Percentiles rank a stretch among this genome's conserved stretches.
phyloP scores from a whole-genome alignment of 2,888 invertebrate genomes.

The Nymphalis c-album region DNA sequence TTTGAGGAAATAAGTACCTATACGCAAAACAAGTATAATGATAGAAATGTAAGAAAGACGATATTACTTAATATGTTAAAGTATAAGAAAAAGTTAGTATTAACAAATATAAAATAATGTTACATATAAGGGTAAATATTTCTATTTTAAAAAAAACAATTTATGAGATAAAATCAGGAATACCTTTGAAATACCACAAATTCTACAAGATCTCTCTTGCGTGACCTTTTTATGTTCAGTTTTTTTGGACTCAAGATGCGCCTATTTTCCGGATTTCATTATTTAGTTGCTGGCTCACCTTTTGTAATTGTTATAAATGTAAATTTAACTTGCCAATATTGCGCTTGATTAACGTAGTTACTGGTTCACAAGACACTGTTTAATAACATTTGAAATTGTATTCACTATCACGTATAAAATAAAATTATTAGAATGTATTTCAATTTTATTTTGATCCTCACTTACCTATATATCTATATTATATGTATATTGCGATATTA shows the following conservation, averaged over 20 bases:
- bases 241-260: constrained; percentile 22
- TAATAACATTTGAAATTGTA: not conserved
- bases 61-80: too few species aligned
- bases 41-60: too few species aligned
- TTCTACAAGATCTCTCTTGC: constrained; percentile 9
- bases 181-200: constrained; percentile 10
- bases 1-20: too few species aligned
- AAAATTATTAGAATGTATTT: too few species aligned
- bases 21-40: too few species aligned
- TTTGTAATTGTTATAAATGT: constrained; percentile 9
- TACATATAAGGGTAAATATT: not conserved
- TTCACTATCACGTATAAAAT: too few species aligned
- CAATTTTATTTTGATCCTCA: too few species aligned
- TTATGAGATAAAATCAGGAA: not conserved
- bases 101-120: not conserved
- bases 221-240: constrained; percentile 13
- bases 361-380: not conserved
- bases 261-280: constrained; percentile 23
- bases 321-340: constrained; percentile 9
- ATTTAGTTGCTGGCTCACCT: constrained; percentile 14
- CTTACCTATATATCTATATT: too few species aligned
- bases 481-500: too few species aligned
- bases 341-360: constrained; percentile 10
- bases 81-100: not conserved
- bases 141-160: not conserved